phyloP scores from a whole-genome alignment of 1,140 invertebrate species.

The Oncopodura yosiiana region DNA sequence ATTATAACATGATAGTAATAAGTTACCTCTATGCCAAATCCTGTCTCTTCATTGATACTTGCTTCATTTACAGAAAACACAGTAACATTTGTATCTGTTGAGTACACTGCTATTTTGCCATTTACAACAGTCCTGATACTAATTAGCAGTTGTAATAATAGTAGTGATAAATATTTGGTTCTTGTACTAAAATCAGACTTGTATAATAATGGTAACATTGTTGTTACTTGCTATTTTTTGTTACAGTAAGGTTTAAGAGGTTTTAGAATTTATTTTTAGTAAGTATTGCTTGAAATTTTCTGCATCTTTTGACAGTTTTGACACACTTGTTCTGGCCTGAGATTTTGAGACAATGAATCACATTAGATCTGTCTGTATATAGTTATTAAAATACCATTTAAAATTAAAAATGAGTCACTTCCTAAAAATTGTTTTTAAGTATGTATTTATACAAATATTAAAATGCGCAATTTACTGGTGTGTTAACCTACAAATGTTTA shows the following conservation, averaged over 20 bases:
- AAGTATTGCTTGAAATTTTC: no score
- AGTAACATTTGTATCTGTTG: slow-evolving; percentile 13
- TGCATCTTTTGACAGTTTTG: not conserved
- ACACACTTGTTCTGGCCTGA: not conserved
- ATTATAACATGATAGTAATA: not conserved
- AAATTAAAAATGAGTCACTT: no score
- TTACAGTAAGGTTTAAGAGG: no score
- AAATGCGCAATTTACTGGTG: no score
- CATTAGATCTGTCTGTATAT: no score
- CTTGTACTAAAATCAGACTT: not conserved
- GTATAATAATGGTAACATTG: not conserved
- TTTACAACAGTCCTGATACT: not conserved
- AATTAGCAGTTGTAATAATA: not conserved
- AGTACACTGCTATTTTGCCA: slow-evolving; percentile 7
- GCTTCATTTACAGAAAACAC: slow-evolving; percentile 14
- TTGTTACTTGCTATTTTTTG: no score
- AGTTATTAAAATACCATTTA: no score
- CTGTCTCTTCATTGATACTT: slow-evolving; percentile 10
- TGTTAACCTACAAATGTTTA: no score
- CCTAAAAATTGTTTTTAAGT: no score
- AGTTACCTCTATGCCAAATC: slow-evolving; percentile 13
- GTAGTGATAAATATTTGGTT: not conserved
- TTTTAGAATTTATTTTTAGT: no score
- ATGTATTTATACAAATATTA: no score
- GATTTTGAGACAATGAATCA: no score